These are phyloP conservation scores for Diarsia dahlii DNA, from an alignment of 2,888 invertebrate genomes.

Conservation along the genomic window DNA sequence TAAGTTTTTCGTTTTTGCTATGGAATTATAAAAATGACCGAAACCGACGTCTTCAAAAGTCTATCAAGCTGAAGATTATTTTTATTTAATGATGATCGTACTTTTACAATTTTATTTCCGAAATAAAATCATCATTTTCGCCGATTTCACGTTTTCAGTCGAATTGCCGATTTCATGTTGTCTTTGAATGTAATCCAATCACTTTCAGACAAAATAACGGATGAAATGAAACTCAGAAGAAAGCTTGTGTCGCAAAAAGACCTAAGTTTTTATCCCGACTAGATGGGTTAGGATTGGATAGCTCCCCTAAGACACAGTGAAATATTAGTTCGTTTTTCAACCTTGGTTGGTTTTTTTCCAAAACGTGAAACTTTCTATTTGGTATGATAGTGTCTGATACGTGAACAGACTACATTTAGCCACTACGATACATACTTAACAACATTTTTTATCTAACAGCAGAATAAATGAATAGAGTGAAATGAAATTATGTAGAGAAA, in stretches of 20 bases:
- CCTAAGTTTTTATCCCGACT: slow-evolving; percentile 45
- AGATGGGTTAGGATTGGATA: slow-evolving; percentile 54
- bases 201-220: slow-evolving; percentile 24
- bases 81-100: not conserved
- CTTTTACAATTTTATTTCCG: slow-evolving; percentile 1
- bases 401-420: not conserved
- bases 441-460: not conserved
- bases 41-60: not conserved
- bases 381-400: not conserved
- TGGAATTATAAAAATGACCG: not conserved
- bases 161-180: not conserved
- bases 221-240: slow-evolving; percentile 33
- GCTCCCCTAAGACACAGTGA: slow-evolving; percentile 48
- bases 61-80: not conserved
- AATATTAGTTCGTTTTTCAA: slow-evolving; percentile 42
- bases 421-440: not conserved
- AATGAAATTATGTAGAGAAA: not conserved
- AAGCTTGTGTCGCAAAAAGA: slow-evolving; percentile 37
- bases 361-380: not conserved
- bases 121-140: not conserved
- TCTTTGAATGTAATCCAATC: slow-evolving; percentile 25
- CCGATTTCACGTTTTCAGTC: not conserved
- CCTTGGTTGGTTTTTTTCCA: slow-evolving; percentile 2
- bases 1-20: not conserved
- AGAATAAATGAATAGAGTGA: not conserved